Evolutionary conservation across 2,797 vertebrate genomes (phyloP), one percentile per base, ranked within the genome.

Genomic region (Halcyon badia): DNA sequence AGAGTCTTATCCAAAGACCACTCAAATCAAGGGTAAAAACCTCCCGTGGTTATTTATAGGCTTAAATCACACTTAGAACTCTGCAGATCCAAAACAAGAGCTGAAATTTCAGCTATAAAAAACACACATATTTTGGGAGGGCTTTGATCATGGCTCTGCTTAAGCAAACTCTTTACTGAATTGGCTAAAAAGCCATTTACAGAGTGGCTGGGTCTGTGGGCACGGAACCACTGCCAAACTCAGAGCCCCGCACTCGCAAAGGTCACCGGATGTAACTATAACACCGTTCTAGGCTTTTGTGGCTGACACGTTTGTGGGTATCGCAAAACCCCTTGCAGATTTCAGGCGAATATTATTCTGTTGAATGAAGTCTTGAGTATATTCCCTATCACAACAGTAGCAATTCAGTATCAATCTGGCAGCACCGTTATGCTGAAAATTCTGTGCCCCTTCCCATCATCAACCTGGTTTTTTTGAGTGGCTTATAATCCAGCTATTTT

Each of bases 1-100:
- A 71, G 71, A 85, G 57, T 37, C 89, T 97, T 95, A 95, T 94
- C 89, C 2, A 3, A 93, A 79, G 90, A 93, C 94, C 62, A 82
- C 86, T 81, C 6, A 2, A 90, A 93, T 95, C 89, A 94, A 54
- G 64, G 33, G 58, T 25, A 65, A 62, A 90, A 95, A 62, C 86
- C 73, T 82, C 96, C 87, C 46, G 83, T 54, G 86, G 89, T 87
- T 96, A 69, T 90, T 95, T 90, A 86, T 46, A 82, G 70, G 66
- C 44, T 87, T 78, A 94, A 94, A 93, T 54, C 61, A 44, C 51
- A 76, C 42, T 73, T 64, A 58, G 20, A 95, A 60, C 9, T 78
- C 51, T 42, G 26, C 49, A 78, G 62, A 79, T 86, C 33, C 70
- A 83, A 87, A 93, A 83, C 30, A 70, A 42, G 69, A 44, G 49